Conservation (phyloP, 2,888 invertebrate species). For the Drosophila sordidula region DNA sequence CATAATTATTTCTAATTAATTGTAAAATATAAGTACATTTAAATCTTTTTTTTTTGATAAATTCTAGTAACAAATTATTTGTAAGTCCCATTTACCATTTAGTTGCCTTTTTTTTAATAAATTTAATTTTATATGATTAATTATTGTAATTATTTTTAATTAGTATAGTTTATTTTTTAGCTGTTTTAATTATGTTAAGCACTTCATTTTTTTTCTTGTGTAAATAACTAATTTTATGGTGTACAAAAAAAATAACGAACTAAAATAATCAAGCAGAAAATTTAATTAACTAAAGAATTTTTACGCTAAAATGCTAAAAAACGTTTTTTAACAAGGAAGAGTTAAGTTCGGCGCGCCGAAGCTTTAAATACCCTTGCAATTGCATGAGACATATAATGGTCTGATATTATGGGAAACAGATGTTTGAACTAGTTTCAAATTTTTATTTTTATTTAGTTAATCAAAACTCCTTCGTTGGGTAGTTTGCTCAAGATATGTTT, state of each 20-base stretch:
- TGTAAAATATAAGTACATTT: slow-evolving; percentile 6
- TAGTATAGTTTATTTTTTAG: slow-evolving; percentile 14
- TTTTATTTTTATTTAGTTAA: not conserved
- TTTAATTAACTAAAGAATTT: slow-evolving; percentile 47
- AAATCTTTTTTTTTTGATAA: slow-evolving; percentile 40
- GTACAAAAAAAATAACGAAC: slow-evolving; percentile 43
- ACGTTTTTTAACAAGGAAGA: slow-evolving; percentile 14
- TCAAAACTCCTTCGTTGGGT: too few species aligned
- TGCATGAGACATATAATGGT: not conserved
- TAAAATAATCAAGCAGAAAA: slow-evolving; percentile 46
- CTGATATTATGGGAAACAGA: not conserved
- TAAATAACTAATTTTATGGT: slow-evolving; percentile 61
- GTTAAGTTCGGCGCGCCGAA: slow-evolving; percentile 7
- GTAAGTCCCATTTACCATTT: slow-evolving; percentile 36
- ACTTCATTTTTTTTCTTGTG: slow-evolving; percentile 26
- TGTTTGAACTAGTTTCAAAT: not conserved
- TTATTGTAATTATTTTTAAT: slow-evolving; percentile 24
- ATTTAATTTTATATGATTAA: slow-evolving; percentile 20
- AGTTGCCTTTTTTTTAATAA: slow-evolving; percentile 46
- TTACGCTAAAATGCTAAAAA: slow-evolving; percentile 28
- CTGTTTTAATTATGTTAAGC: slow-evolving; percentile 12
- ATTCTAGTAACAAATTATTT: slow-evolving; percentile 64
- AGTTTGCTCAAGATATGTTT: too few species aligned
- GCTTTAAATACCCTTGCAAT: slow-evolving; percentile 1
- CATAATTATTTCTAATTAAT: slow-evolving; percentile 33